phyloP scores from a whole-genome alignment of 1,140 invertebrate species.

The Drosophila nigrodunni region DNA sequence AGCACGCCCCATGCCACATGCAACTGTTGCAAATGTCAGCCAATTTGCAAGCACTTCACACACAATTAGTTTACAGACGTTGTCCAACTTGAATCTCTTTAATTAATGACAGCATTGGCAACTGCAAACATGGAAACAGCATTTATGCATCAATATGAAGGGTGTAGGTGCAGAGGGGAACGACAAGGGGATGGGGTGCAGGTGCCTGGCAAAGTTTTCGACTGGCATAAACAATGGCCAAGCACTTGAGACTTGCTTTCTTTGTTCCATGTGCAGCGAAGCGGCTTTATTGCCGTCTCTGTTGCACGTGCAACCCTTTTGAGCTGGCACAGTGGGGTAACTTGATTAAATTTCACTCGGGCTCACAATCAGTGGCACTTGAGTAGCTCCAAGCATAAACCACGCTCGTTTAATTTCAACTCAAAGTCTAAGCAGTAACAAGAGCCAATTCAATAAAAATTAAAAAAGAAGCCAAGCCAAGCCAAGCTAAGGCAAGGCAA shows the following conservation, averaged over 20 bases:
- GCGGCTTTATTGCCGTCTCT: slow-evolving; percentile 5
- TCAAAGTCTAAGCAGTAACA: slow-evolving; percentile 80
- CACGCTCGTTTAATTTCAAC: slow-evolving; percentile 82
- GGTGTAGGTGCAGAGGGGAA: not conserved
- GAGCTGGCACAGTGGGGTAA: slow-evolving; percentile 41
- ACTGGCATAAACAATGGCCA: slow-evolving; percentile 68
- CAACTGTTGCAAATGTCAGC: slow-evolving; percentile 3
- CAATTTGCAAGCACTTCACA: slow-evolving; percentile 16
- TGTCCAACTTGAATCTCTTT: slow-evolving; percentile 12
- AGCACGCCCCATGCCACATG: not conserved
- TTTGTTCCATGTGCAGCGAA: slow-evolving; percentile 60
- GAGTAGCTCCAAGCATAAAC: slow-evolving; percentile 65
- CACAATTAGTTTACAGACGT: slow-evolving; percentile 10
- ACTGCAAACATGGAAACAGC: slow-evolving; percentile 37
- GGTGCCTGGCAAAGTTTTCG: slow-evolving; percentile 51
- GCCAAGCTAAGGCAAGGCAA: slow-evolving; percentile 42
- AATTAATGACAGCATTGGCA: slow-evolving; percentile 20
- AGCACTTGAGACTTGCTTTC: slow-evolving; percentile 79
- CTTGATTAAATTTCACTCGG: slow-evolving; percentile 79
- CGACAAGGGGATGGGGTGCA: not conserved
- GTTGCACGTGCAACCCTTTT: slow-evolving; percentile 46
- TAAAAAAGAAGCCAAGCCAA: slow-evolving; percentile 57
- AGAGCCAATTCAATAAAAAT: slow-evolving; percentile 82
- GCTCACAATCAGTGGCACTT: slow-evolving; percentile 51
- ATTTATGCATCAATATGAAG: slow-evolving; percentile 32